phyloP scores from a whole-genome alignment of 2,888 invertebrate genomes.

The Andrena fulva region DNA sequence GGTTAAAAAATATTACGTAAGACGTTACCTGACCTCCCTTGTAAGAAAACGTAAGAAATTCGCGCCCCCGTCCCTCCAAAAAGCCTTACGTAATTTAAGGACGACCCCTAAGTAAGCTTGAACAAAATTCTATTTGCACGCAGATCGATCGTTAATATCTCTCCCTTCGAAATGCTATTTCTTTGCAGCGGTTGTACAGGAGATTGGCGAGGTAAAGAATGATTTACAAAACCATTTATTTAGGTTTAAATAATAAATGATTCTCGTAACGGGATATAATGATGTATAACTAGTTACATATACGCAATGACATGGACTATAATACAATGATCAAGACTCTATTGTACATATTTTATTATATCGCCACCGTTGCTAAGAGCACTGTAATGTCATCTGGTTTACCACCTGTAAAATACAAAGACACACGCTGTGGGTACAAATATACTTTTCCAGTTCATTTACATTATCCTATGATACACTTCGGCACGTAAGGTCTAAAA shows the following conservation, averaged over 20 bases:
- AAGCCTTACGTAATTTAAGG: no score
- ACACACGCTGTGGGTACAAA: conserved; percentile 19
- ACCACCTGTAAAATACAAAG: conserved; percentile 90
- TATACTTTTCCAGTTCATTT: conserved; percentile 3
- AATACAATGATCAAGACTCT: conserved; percentile 82
- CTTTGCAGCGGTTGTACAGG: conserved; percentile 2
- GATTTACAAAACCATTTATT: conserved; percentile 76
- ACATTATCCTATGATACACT: neutral
- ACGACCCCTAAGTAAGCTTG: neutral
- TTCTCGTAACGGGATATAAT: conserved; percentile 76
- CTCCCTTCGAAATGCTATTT: neutral
- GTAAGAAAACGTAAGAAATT: no score
- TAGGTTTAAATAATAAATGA: conserved; percentile 78
- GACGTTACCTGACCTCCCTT: no score
- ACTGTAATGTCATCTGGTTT: conserved; percentile 99
- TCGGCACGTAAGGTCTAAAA: neutral
- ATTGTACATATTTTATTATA: conserved; percentile 83
- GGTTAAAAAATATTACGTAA: no score
- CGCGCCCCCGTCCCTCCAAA: no score
- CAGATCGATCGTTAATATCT: neutral
- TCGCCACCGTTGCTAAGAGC: conserved; percentile 95
- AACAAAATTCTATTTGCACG: conserved; percentile 9
- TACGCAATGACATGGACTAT: conserved; percentile 83
- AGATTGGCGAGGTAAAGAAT: conserved; percentile 45
- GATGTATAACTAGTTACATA: conserved; percentile 79